Conservation (phyloP, 2,113 vertebrate genomes). For the Crocuta crocuta region DNA sequence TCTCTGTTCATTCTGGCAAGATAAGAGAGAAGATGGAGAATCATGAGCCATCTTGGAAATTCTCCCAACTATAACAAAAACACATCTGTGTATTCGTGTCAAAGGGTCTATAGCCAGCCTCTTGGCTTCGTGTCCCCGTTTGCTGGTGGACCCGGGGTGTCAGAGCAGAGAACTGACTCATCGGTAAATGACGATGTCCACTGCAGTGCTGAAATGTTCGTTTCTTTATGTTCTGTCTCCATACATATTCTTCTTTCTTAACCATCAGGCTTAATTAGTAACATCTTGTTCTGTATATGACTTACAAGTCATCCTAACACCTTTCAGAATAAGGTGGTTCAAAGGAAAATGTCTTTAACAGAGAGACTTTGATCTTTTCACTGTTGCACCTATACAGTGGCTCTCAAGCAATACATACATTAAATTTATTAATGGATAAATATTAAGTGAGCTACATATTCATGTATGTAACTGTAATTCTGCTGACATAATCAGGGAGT, state of each 20-base stretch:
- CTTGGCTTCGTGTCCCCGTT: neutral
- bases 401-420: neutral
- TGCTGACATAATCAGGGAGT: neutral
- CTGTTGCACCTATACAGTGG: neutral
- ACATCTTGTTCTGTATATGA: neutral
- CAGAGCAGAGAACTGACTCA: neutral
- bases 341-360: neutral
- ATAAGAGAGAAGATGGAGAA: neutral
- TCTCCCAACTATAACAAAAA: neutral
- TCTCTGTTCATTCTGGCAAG: neutral
- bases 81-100: neutral
- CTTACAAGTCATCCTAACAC: neutral
- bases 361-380: neutral
- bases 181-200: neutral
- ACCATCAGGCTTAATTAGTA: neutral
- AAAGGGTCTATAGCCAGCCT: neutral
- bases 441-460: neutral
- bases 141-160: rapidly evolving
- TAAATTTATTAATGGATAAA: constrained; percentile 10
- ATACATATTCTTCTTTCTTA: neutral
- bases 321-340: neutral
- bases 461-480: neutral
- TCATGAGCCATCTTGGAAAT: neutral
- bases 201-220: neutral
- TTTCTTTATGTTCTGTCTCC: neutral